Evolutionary conservation across 2,888 invertebrate genomes (phyloP), one percentile per base, ranked within the genome.

Genomic region (Geotrupes spiniger): DNA sequence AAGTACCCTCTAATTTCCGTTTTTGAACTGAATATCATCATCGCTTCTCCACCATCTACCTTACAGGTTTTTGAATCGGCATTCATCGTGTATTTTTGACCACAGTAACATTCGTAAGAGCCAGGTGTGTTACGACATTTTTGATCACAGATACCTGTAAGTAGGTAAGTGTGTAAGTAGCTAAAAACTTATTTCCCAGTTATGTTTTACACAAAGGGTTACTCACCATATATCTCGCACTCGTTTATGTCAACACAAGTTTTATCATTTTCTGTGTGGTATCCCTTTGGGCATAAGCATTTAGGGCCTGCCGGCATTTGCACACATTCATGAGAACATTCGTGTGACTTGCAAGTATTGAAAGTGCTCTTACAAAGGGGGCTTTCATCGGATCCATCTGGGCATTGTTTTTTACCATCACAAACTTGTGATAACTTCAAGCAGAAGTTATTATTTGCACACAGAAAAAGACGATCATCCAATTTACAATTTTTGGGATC

Each of bases 11-110:
- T 77, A 25, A 90, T 83, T 49, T 84, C 78, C 26, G 77, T 77
- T 44, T 77, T 79, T 0, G 85, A 81, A 27, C 84, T 83, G 67
- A 85, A 89, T 43, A 89, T 72, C 54, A 92, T 66, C 46, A 84
- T 64, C 0, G 84, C 83, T 62, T 88, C 86, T 0, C 82, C 81
- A 15, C 75, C 76, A 1, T 68, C 62, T 2, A 74, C 79, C 55
- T 74, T 76, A 58, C 85, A 85, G 0, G 77, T 78, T 54, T 61
- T 75, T 37, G 74, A 74, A 58, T 84, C 80, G 0, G 63, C 58
- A 49, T 76, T 71, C 8, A 82, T 62, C 1, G 53, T 56, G 60
- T 82, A 86, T 21, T 78, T 77, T 0, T 69, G 64, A n/a, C 80
- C 82, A 60, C 90, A 90, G 2, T 63, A 63, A 57, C 90, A 90